A percentile compares a stretch with the other conserved stretches of the same genome.
phyloP scores from a whole-genome alignment of 2,113 vertebrate species.

The Tetrao urogallus region DNA sequence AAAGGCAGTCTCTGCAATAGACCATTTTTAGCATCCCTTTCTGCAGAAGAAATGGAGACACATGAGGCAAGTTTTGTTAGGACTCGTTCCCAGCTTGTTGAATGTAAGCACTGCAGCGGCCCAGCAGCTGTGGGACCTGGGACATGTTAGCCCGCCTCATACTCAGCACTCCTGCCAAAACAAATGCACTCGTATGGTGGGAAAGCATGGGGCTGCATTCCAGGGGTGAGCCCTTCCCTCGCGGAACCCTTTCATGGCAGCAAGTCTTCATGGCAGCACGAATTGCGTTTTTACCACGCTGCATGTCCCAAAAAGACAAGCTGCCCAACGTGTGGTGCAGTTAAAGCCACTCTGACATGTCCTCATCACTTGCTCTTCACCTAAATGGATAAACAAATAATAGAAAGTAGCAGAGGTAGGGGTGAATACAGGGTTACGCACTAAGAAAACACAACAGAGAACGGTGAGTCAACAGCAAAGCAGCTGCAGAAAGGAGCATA shows the following conservation, averaged over 20 bases:
- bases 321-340: neutral
- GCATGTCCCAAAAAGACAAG: neutral
- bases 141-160: neutral
- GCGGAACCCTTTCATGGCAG: neutral
- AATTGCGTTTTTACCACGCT: rapidly evolving
- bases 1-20: neutral
- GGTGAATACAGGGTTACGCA: neutral
- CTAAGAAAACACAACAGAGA: neutral
- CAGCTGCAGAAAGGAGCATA: neutral
- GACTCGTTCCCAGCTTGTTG: slow-evolving; percentile 6
- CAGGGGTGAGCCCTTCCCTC: neutral
- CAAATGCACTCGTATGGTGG: rapidly evolving
- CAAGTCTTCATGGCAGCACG: rapidly evolving
- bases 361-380: neutral
- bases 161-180: neutral
- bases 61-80: neutral
- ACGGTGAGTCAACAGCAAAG: neutral
- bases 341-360: neutral
- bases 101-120: neutral
- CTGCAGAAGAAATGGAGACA: neutral
- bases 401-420: neutral
- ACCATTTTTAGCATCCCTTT: neutral
- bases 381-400: rapidly evolving
- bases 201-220: slow-evolving; percentile 7
- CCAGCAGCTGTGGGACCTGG: neutral